Conservation (phyloP, 2,888 invertebrate genomes). For the Anthrax anthrax region DNA sequence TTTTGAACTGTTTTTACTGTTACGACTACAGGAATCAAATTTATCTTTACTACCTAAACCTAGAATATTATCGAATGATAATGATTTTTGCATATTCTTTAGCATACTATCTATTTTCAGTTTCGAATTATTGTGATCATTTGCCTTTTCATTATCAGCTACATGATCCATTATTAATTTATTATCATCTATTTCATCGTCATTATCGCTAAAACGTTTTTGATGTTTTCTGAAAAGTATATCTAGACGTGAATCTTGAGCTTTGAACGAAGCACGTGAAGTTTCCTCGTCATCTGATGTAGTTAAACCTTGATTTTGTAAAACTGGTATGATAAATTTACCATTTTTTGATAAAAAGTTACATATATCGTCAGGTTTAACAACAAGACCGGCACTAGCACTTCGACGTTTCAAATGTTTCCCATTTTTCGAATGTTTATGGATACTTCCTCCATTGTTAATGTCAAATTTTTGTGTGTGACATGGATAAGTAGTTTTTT, state of each 20-base stretch:
- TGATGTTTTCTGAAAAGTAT: conserved; percentile 26
- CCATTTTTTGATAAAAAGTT: conserved; percentile 27
- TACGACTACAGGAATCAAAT: conserved; percentile 14
- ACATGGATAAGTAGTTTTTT: conserved; percentile 29
- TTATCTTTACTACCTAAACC: conserved; percentile 15
- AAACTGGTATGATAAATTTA: conserved; percentile 30
- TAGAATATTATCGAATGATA: conserved; percentile 18
- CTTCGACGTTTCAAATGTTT: conserved; percentile 26
- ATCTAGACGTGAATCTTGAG: conserved; percentile 32
- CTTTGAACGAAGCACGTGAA: conserved; percentile 30
- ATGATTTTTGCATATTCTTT: conserved; percentile 22
- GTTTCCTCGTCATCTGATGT: conserved; percentile 33
- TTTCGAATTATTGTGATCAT: conserved; percentile 13
- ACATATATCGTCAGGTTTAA: conserved; percentile 26
- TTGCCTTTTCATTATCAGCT: conserved; percentile 13
- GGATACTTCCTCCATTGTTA: conserved; percentile 29
- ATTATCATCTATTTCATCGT: conserved; percentile 13
- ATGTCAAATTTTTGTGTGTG: conserved; percentile 4
- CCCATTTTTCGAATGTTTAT: conserved; percentile 23
- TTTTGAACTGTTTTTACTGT: conserved; percentile 21
- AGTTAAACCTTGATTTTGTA: conserved; percentile 33
- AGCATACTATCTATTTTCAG: conserved; percentile 18
- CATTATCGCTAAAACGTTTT: conserved; percentile 17
- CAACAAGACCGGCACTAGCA: conserved; percentile 23
- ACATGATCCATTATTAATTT: conserved; percentile 20